Evolutionary conservation across 1,140 invertebrate genomes (phyloP).

Genomic region (Gerris buenoi): DNA sequence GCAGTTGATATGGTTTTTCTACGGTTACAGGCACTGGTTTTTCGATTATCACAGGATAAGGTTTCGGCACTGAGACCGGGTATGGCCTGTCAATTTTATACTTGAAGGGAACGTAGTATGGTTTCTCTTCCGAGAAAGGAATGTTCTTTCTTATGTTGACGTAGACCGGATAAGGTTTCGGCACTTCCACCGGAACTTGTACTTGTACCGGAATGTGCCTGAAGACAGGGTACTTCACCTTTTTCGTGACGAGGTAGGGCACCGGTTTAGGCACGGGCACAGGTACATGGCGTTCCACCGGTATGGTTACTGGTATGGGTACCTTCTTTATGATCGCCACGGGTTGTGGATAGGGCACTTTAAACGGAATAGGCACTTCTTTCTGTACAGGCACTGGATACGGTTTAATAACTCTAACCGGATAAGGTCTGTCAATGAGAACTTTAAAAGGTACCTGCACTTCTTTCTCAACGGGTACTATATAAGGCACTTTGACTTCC

Average conservation of each 20-base stretch:
- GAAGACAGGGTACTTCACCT: background rate
- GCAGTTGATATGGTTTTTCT: background rate
- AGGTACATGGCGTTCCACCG: background rate
- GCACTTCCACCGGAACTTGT: background rate
- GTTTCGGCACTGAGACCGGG: background rate
- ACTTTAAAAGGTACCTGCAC: conserved; percentile 25
- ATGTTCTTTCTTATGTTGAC: background rate
- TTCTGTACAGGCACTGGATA: conserved; percentile 46
- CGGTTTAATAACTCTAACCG: conserved; percentile 38
- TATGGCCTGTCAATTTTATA: background rate
- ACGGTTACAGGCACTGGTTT: background rate
- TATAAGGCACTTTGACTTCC: background rate
- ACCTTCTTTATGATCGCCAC: background rate
- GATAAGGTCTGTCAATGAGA: conserved; percentile 30
- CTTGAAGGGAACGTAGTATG: background rate
- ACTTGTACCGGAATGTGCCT: background rate
- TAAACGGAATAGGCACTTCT: conserved; percentile 36
- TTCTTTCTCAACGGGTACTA: conserved; percentile 5
- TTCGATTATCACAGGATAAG: background rate
- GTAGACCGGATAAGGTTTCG: background rate
- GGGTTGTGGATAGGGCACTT: background rate
- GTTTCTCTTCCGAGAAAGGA: background rate
- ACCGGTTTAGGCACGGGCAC: background rate
- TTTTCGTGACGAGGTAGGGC: background rate
- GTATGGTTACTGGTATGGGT: background rate